Evolutionary conservation across 2,797 vertebrate genomes (phyloP).

Genomic region (Erpetoichthys calabaricus): DNA sequence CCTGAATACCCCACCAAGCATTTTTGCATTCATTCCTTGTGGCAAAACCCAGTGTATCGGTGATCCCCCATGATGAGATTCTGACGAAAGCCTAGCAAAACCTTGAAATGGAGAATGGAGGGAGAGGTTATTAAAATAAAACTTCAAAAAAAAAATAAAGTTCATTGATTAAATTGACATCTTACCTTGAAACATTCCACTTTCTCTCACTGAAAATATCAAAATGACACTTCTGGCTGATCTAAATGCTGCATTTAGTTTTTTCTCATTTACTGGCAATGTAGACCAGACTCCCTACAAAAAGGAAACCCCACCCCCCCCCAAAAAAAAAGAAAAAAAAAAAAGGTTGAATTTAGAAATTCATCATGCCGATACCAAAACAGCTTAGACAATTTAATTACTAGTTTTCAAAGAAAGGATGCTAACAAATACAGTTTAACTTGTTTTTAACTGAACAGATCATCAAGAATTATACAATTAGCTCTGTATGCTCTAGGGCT

Average conservation of each 20-base stretch:
- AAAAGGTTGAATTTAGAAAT: background rate
- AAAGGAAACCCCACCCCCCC: conserved; percentile 1
- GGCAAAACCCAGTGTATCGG: conserved; percentile 97
- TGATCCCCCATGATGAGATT: conserved; percentile 91
- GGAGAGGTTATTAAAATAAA: too few relatives aligned
- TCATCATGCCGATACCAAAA: too few relatives aligned
- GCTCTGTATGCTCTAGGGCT: too few relatives aligned
- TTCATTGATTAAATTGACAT: background rate
- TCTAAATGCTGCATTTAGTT: conserved; percentile 85
- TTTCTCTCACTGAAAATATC: conserved; percentile 91
- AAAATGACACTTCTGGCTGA: conserved; percentile 85
- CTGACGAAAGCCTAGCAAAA: conserved; percentile 82
- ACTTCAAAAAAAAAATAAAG: conserved; percentile 11
- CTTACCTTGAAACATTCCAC: conserved; percentile 94
- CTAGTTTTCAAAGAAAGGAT: too few relatives aligned
- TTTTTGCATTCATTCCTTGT: conserved; percentile 94
- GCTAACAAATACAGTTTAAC: background rate
- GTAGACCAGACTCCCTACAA: conserved; percentile 92
- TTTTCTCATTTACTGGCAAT: conserved; percentile 93
- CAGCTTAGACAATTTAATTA: too few relatives aligned
- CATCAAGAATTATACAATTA: background rate
- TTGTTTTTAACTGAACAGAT: background rate
- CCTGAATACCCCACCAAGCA: conserved; percentile 97
- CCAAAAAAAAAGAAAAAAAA: background rate
- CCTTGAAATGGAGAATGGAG: conserved; percentile 36